These are phyloP conservation scores for Miichthys miiuy DNA, from an alignment of 2,797 vertebrate genomes.

Conservation along the genomic window DNA sequence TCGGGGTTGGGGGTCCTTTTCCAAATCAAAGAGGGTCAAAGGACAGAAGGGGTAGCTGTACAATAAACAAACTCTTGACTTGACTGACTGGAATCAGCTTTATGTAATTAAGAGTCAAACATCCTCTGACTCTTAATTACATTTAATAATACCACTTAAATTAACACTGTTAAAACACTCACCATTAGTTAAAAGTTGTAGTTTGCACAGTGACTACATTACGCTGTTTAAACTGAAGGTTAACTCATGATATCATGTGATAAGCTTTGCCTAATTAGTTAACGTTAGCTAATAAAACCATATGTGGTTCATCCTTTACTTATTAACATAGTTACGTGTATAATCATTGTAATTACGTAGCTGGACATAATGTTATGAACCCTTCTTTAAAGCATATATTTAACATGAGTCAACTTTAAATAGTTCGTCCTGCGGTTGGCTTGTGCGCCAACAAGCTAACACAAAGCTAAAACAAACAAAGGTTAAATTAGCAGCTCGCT, in stretches of 20 bases:
- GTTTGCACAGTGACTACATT: neutral
- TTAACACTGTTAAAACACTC: too few relatives aligned
- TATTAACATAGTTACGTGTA: neutral
- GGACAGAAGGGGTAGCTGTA: too few relatives aligned
- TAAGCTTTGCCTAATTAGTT: neutral
- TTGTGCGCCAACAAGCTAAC: neutral
- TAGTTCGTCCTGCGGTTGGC: neutral
- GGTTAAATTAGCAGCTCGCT: neutral
- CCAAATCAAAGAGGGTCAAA: too few relatives aligned
- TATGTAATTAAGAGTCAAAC: too few relatives aligned
- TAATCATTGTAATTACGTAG: neutral
- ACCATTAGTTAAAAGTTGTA: neutral
- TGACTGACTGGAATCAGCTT: too few relatives aligned
- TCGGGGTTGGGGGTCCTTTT: too few relatives aligned
- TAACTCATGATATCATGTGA: too few relatives aligned
- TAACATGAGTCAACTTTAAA: neutral
- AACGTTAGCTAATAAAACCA: neutral
- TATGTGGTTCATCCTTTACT: neutral
- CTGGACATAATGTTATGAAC: neutral
- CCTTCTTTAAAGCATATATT: accelerated
- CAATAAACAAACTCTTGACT: too few relatives aligned
- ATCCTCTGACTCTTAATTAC: too few relatives aligned
- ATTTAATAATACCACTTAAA: too few relatives aligned
- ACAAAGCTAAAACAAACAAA: neutral
- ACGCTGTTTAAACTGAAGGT: neutral